A percentile compares a stretch with the other conserved stretches of the same genome.
These are phyloP conservation scores for Dicrurus megarhynchus DNA, from an alignment of 2,113 vertebrate species.

Conservation along the genomic window DNA sequence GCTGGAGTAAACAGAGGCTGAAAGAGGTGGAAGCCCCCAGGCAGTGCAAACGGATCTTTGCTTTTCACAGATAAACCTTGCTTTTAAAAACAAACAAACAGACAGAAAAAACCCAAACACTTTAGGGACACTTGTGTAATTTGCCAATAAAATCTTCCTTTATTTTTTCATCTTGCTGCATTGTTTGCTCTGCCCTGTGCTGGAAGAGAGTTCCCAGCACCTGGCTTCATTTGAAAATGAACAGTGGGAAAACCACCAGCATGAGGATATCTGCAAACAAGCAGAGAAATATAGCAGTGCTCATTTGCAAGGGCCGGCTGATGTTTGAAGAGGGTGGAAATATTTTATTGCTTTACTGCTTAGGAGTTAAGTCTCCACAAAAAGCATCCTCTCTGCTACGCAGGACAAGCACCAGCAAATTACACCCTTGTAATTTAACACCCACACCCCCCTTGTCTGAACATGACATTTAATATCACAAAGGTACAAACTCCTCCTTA, in stretches of 20 bases:
- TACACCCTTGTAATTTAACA: neutral
- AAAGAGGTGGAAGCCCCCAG: neutral
- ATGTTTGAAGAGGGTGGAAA: neutral
- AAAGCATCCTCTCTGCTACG: neutral
- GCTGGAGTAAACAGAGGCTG: neutral
- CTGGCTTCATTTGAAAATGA: neutral
- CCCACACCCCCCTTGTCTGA: neutral
- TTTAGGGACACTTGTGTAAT: neutral
- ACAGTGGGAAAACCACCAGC: neutral
- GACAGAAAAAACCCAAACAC: neutral
- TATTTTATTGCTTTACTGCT: neutral
- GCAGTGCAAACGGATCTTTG: neutral
- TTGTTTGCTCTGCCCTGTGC: neutral
- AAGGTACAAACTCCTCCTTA: neutral
- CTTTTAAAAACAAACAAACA: neutral
- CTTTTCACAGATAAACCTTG: neutral
- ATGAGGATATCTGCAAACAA: neutral
- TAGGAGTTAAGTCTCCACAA: neutral
- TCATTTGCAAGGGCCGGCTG: neutral
- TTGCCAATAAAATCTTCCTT: neutral
- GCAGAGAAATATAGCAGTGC: neutral
- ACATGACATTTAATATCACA: neutral
- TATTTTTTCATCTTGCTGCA: neutral
- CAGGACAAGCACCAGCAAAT: neutral
- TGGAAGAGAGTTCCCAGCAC: neutral